phyloP scores from a whole-genome alignment of 2,113 vertebrate species.

The Cromileptes altivelis region DNA sequence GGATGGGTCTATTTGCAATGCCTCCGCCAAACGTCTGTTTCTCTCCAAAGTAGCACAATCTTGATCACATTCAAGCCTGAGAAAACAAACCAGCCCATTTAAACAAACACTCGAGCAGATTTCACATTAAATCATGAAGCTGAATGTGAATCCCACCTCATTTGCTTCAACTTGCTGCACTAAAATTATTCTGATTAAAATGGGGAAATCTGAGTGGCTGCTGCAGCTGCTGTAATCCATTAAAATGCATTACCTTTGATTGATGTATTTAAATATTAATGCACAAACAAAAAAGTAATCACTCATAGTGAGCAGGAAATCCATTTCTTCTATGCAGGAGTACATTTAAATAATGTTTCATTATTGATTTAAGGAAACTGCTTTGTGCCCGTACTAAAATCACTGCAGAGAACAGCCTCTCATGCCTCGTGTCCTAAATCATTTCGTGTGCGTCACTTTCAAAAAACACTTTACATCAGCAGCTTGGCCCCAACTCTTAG shows the following conservation, averaged over 20 bases:
- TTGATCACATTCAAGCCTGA: constrained; percentile 95
- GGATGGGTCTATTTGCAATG: constrained; percentile 92
- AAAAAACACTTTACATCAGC: background rate
- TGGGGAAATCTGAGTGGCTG: background rate
- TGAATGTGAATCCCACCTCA: background rate
- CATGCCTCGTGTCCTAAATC: background rate
- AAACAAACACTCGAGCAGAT: background rate
- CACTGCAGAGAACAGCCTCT: background rate
- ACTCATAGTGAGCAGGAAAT: constrained; percentile 13
- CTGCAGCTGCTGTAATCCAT: background rate
- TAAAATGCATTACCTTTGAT: background rate
- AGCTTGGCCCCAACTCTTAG: background rate
- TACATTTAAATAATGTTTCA: constrained; percentile 19
- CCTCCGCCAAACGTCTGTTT: constrained; percentile 93
- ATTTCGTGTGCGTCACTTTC: background rate
- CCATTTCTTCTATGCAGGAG: background rate
- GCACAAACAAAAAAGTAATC: constrained; percentile 6
- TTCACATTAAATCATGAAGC: background rate
- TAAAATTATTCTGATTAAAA: background rate
- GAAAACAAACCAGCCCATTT: background rate
- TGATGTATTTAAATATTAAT: constrained; percentile 34
- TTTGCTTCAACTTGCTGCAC: background rate
- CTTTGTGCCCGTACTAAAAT: background rate
- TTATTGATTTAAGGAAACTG: constrained; percentile 3
- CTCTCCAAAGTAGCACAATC: constrained; percentile 95